Percentiles rank a stretch among this genome's conserved stretches.
These are phyloP conservation scores for Megaleporinus macrocephalus DNA, from an alignment of 2,113 vertebrate genomes.

Conservation along the genomic window DNA sequence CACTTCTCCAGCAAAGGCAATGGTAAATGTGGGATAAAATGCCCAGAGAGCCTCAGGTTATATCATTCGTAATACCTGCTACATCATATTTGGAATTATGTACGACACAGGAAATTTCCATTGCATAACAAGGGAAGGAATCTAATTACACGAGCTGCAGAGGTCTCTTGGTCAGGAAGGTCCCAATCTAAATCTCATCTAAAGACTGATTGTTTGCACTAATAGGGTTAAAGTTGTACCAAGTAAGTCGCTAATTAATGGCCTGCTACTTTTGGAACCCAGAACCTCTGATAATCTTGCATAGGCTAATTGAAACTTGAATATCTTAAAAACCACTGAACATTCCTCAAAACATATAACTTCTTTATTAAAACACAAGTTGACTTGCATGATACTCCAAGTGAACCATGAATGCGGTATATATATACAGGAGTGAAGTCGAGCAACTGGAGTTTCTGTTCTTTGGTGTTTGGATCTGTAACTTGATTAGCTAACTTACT, in stretches of 20 bases:
- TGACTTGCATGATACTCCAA: too few species aligned
- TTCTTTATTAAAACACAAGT: too few species aligned
- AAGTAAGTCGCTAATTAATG: conserved; percentile 29
- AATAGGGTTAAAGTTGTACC: conserved; percentile 36
- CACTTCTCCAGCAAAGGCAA: background rate
- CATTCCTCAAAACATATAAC: background rate
- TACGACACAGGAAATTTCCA: conserved; percentile 28
- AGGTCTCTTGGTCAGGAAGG: conserved; percentile 31
- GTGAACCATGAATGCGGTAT: too few species aligned
- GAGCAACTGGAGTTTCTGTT: too few species aligned
- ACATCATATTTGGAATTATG: background rate
- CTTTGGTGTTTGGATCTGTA: too few species aligned
- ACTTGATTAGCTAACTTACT: too few species aligned
- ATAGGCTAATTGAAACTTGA: background rate
- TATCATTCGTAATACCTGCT: background rate
- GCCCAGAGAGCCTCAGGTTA: background rate
- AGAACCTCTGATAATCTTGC: conserved; percentile 14
- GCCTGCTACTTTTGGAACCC: background rate
- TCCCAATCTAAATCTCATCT: background rate
- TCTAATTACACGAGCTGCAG: conserved; percentile 23
- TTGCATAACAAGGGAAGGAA: conserved; percentile 2
- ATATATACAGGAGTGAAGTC: too few species aligned
- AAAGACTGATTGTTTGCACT: conserved; percentile 14
- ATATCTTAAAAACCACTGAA: background rate
- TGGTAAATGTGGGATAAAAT: background rate